phyloP scores from a whole-genome alignment of 2,113 vertebrate species.

The Gallinago jamesoni region DNA sequence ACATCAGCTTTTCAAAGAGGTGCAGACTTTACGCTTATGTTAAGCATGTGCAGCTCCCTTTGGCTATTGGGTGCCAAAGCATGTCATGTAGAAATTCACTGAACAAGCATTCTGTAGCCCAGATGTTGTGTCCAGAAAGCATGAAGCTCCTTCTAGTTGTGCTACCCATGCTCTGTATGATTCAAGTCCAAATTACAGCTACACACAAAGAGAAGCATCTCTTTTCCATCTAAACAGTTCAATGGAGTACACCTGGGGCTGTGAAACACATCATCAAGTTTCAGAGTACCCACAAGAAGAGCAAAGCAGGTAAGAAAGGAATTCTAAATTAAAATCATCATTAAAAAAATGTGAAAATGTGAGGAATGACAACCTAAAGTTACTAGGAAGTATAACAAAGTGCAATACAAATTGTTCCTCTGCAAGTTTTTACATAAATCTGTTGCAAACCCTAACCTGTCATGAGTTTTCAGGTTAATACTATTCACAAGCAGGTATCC shows the following conservation, averaged over 20 bases:
- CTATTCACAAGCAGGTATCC: background rate
- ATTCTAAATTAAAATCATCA: background rate
- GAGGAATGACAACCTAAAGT: background rate
- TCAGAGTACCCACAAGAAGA: background rate
- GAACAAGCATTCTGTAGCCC: background rate
- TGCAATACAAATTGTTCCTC: background rate
- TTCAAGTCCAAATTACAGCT: background rate
- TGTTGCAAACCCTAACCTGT: background rate
- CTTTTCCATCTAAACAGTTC: background rate
- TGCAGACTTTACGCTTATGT: rapidly evolving
- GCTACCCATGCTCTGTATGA: rapidly evolving
- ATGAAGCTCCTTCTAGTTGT: background rate
- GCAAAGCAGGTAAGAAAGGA: background rate
- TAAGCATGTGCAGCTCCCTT: background rate
- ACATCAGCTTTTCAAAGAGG: background rate
- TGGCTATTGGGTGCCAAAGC: background rate
- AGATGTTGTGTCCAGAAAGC: background rate
- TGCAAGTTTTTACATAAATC: background rate
- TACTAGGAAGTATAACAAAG: background rate
- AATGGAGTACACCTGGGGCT: background rate
- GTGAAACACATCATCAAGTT: background rate
- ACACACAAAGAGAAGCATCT: background rate
- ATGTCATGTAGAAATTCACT: background rate
- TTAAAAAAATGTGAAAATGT: background rate
- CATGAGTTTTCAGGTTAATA: background rate